Evolutionary conservation across 2,113 vertebrate genomes (phyloP).

Genomic region (Cochlearius cochlearius): DNA sequence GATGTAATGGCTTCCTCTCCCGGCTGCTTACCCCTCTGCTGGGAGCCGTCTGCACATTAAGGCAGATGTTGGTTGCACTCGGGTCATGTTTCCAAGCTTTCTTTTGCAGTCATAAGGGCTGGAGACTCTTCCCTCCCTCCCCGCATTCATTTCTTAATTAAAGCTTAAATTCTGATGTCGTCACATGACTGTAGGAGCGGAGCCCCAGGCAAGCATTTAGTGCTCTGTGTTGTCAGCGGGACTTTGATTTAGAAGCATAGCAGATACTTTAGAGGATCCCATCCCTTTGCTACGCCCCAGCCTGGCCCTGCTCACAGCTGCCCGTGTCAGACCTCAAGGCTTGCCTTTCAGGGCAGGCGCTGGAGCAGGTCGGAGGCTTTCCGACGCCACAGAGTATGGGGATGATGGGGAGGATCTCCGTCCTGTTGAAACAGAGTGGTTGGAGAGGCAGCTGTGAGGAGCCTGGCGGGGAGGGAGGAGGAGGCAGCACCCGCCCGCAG

Average conservation of each 20-base stretch:
- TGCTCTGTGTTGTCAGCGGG: neutral
- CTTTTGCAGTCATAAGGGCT: neutral
- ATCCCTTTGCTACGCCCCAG: neutral
- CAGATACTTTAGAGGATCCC: neutral
- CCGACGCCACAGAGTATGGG: neutral
- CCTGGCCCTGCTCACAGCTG: neutral
- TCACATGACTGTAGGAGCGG: constrained; percentile 29
- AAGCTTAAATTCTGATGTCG: constrained; percentile 34
- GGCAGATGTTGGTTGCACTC: constrained; percentile 20
- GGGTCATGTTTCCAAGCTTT: constrained; percentile 29
- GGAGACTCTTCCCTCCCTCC: constrained; percentile 10
- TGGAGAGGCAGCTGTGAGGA: neutral
- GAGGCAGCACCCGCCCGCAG: neutral
- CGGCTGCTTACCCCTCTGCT: constrained; percentile 1
- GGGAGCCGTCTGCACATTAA: constrained; percentile 6
- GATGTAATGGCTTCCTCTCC: neutral
- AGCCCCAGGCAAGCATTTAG: constrained; percentile 43
- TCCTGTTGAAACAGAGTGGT: neutral
- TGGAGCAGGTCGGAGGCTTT: neutral
- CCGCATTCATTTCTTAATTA: constrained; percentile 45
- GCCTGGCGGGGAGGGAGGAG: neutral
- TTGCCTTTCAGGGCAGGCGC: neutral
- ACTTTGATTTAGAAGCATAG: constrained; percentile 36
- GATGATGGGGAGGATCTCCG: neutral
- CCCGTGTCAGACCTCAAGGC: neutral